Conservation (phyloP, 2,888 invertebrate genomes). For the Stomorhina lunata region DNA sequence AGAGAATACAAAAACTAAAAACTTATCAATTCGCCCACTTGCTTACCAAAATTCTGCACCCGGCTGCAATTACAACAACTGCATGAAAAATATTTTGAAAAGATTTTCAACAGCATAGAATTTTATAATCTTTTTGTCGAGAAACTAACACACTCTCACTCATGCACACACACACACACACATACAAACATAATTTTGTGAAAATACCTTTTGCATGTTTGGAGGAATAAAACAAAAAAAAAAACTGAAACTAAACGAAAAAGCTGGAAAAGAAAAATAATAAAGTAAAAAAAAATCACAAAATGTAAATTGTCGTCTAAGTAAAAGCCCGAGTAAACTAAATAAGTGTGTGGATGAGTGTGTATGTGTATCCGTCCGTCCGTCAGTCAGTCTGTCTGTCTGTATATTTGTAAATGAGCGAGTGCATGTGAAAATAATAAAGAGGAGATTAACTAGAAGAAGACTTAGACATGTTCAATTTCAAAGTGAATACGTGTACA, state of each 20-base stretch:
- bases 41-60: neutral
- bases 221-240: neutral
- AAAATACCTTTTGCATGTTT: conserved; percentile 34
- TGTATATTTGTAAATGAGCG: neutral
- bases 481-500: conserved; percentile 54
- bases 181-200: neutral
- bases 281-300: conserved; percentile 21
- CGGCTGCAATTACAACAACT: neutral
- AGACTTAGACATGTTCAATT: conserved; percentile 61
- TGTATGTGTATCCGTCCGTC: neutral
- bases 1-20: neutral
- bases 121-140: conserved; percentile 38
- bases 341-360: neutral
- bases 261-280: conserved; percentile 13
- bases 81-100: conserved; percentile 32
- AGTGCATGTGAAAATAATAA: conserved; percentile 56
- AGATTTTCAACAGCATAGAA: conserved; percentile 48
- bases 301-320: conserved; percentile 34
- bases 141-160: neutral
- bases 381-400: neutral
- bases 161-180: neutral
- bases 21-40: neutral
- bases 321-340: neutral
- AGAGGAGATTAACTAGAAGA: conserved; percentile 58
- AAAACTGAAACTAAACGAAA: neutral